phyloP scores from a whole-genome alignment of 2,113 vertebrate species.

The Hemibagrus wyckioides region DNA sequence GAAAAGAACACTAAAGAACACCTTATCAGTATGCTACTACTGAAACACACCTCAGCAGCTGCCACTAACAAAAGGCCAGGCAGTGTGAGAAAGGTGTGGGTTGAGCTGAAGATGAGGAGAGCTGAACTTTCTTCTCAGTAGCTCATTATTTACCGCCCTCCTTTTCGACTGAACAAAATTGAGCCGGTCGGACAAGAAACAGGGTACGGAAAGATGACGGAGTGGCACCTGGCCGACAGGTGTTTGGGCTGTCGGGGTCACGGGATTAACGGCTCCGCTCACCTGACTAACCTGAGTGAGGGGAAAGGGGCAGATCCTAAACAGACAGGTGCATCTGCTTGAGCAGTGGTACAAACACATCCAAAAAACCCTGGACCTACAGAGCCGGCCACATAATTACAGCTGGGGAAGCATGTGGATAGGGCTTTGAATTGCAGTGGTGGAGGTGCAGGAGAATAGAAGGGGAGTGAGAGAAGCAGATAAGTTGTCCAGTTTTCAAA shows the following conservation, averaged over 20 bases:
- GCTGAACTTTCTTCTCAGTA: constrained; percentile 50
- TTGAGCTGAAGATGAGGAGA: constrained; percentile 39
- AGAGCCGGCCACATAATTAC: constrained; percentile 48
- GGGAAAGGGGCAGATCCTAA: constrained; percentile 24
- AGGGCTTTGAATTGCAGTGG: constrained; percentile 46
- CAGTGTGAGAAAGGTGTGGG: constrained; percentile 47
- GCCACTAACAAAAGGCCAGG: constrained; percentile 46
- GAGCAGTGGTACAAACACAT: neutral
- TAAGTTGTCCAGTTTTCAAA: constrained; percentile 43
- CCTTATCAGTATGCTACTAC: constrained; percentile 26
- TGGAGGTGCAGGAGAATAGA: constrained; percentile 35
- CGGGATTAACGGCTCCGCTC: constrained; percentile 41
- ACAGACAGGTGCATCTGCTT: constrained; percentile 56
- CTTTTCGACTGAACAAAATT: constrained; percentile 40
- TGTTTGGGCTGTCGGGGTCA: constrained; percentile 52
- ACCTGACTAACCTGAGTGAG: constrained; percentile 47
- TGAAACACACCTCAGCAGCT: constrained; percentile 50
- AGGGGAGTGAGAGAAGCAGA: constrained; percentile 38
- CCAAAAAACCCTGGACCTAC: constrained; percentile 22
- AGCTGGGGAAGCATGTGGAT: constrained; percentile 41
- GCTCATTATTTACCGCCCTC: constrained; percentile 43
- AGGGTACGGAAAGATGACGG: constrained; percentile 40
- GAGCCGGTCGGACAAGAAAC: neutral
- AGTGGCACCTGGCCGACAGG: constrained; percentile 56
- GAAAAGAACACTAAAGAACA: constrained; percentile 17